Base-by-base conservation (phyloP, 2,797 vertebrate species). In the Onychomys arenicola region DNA sequence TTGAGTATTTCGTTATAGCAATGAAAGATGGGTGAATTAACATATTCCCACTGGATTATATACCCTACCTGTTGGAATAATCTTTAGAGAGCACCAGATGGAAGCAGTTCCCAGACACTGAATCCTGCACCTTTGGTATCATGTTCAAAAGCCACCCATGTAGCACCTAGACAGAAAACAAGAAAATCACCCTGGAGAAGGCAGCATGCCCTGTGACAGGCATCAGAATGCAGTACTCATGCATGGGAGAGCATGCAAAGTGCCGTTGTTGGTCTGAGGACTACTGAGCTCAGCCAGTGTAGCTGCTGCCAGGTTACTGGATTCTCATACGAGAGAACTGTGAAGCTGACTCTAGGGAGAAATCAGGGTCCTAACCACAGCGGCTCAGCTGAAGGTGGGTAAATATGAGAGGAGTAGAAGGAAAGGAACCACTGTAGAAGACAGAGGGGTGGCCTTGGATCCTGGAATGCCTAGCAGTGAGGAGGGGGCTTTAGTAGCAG, bases 121-220 rank as follows among this genome's bases (percentile, higher is more conserved):
- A 49, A 14, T 85, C 27, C 57, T 63, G 29, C 14, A 75, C 32
- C 2, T 37, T 6, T 25, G 71, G 32, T 52, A 25, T 69, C n/a
- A 6, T 49, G 43, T 16, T 73, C 21, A 88, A 52, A 59, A 80
- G 37, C 32, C 40, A 52, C 13, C 21, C 8, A 43, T 25, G 9
- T 78, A 73, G 27, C 34, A 40, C 29, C 43, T 16, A 32, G 2
- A 7, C 34, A 76, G 29, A 61, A 75, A 59, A 55, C 12, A 40
- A 75, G 55, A 43, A 77, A 82, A 16, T 37, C 3, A 0, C 40
- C 4, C 0, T 55, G 10, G 6, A 69, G 77, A 63, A 67, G 43
- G 4, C 32, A 13, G 11, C 8, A 1, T 7, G 0, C 11, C 46
- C 82, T 5, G 17, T 10, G 17, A 55, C 9, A 34, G 37, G 23